Evolutionary conservation across 2,797 vertebrate genomes (phyloP), one percentile per base, ranked within the genome.

Genomic region (Leptatherina wallacei): DNA sequence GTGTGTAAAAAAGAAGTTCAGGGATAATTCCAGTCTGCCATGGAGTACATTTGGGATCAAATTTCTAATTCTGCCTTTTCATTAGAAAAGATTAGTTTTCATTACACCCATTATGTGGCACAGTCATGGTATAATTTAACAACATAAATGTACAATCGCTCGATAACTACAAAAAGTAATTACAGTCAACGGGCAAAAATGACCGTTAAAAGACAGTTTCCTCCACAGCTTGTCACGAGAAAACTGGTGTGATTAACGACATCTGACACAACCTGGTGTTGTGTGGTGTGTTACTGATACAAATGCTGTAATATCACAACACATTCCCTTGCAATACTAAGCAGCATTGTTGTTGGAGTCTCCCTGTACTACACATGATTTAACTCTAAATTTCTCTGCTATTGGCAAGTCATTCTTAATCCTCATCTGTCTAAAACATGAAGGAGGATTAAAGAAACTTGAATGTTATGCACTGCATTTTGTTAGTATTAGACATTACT

Each of bases 11-110:
- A 86, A 83, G 56, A 83, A 86, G 62, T 80, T 75, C 20, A 32
- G 83, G 54, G 81, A 88, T 87, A 89, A 86, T 85, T 85, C 78
- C 30, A 27, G 81, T n/a, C 78, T 70, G 68, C 61, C 27, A 24
- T 20, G 42, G 69, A 1, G 77, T 22, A 77, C 84, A 65, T 87
- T 78, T 78, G 87, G 83, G 88, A 91, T 90, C 81, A 82, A 78
- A 83, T 86, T 89, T 88, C 77, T 86, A 89, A 91, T 90, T 88
- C 82, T 71, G 83, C 79, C 57, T 85, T 90, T 90, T 89, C 80
- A 90, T 89, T 89, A 85, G 83, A 88, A 90, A 77, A 89, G 81
- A 90, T 90, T 89, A 85, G 83, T 87, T 88, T 90, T 85, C 81
- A 83, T 88, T 91, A 84, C 75, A 77, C 64, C 66, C 82, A 85